Evolutionary conservation across 1,140 invertebrate genomes (phyloP).

Genomic region (Drosophila pectinifera): DNA sequence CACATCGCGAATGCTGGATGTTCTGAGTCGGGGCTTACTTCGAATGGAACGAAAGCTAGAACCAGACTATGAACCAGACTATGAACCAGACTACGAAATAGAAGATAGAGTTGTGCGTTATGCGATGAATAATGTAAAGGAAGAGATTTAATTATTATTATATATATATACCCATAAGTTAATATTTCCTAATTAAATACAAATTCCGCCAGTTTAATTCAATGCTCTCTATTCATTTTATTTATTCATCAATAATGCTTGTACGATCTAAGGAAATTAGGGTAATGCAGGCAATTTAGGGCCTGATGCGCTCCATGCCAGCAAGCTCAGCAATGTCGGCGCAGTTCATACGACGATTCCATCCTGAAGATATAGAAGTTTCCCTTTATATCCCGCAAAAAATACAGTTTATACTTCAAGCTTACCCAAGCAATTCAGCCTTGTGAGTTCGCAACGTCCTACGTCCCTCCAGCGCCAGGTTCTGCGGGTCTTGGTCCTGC

Average conservation of each 20-base stretch:
- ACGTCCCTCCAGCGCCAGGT: conserved; percentile 44
- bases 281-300: neutral
- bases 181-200: neutral
- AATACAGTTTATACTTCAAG: neutral
- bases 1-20: conserved; percentile 5
- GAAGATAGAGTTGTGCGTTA: conserved; percentile 45
- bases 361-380: neutral
- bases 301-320: conserved; percentile 11
- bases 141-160: conserved; percentile 21
- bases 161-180: neutral
- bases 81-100: conserved; percentile 20
- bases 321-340: conserved; percentile 23
- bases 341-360: conserved; percentile 27
- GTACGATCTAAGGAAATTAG: neutral
- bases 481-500: conserved; percentile 6
- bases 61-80: neutral
- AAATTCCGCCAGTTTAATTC: neutral
- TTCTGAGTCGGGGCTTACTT: neutral
- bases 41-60: neutral
- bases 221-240: conserved; percentile 40
- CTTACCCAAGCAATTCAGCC: conserved; percentile 30
- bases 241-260: conserved; percentile 5
- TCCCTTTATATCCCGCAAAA: neutral
- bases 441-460: conserved; percentile 41
- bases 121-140: conserved; percentile 19